Evolutionary conservation across 1,140 invertebrate genomes (phyloP), one percentile per base, ranked within the genome.

Genomic region (Drosophila hydei): DNA sequence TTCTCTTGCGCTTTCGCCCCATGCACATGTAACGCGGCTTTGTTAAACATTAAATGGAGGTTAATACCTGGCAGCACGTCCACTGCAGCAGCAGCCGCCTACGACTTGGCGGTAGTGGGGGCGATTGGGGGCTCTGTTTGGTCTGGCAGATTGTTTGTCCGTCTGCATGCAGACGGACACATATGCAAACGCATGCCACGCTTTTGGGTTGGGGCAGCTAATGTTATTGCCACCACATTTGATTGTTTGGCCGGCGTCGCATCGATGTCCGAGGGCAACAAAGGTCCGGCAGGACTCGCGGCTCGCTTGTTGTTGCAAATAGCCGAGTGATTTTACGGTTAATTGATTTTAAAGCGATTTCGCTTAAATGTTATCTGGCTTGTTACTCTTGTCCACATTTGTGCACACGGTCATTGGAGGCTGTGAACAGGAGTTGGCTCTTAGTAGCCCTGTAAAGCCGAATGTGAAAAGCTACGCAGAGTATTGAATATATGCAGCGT

Each of bases 311-410:
- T 85, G 79, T 74, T 75, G 72, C 83, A 85, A 88, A 85, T 89
- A 85, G 78, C 68, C 87, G 50, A 90, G 83, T 90, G 87, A 90
- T 90, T 90, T 90, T 89, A 77, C 81, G 87, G 87, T 90, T 90
- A 90, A 90, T 90, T 90, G 87, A 90, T 90, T 90, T 90, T 90
- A 87, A 90, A 90, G 87, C 87, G 87, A 90, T 90, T 90, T 90
- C 81, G 76, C 81, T 90, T 90, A 90, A 88, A 90, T 90, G 87
- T 81, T 87, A 87, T 87, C 78, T 75, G 59, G 59, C 75, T 81
- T 70, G 78, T 78, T 77, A 65, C 50, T 64, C 25, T 19, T 27
- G 25, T 27, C 25, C 25, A 27, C 2, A 27, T 27, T 3, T 4
- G 25, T 27, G 25, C 25, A n/a, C n/a, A n/a, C n/a, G n/a, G n/a